Base-by-base conservation (phyloP, 2,888 invertebrate genomes). In the Lottia gigantea region DNA sequence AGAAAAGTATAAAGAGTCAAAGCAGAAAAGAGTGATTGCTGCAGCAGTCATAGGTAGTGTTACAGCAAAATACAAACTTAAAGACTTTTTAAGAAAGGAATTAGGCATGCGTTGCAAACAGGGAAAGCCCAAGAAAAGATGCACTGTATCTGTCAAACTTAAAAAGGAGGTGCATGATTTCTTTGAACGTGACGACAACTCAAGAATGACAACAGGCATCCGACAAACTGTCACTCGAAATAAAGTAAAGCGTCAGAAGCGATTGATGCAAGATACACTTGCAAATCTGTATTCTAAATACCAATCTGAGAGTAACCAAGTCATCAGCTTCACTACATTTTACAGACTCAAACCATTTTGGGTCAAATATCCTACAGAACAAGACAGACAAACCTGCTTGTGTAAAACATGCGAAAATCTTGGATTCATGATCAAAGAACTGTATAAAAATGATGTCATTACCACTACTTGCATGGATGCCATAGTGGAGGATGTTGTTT, bases 371-470 rank as follows among this genome's bases (percentile, higher is more conserved):
- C 67, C 72, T 14, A 67, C 68, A 62, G 66, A 70, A 14, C 64
- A 49, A 14, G 75, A 76, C 26, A 65, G 70, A 26, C 49, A 76
- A 15, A 76, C 75, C 26, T 74, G 76, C 47, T 66, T 74, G 11
- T 76, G 75, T 49, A 76, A 74, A 68, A 69, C 68, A 25, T 73
- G 73, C 64, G 73, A 74, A 46, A 76, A 75, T 46, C 25, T 64
- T 2, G 47, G 71, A 47, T 69, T 70, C 61, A 70, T 71, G 65
- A 71, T 70, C n/a, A 65, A 71, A 40, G 62, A 46, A 23, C 62
- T 75, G 23, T 45, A 62, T 7, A 62, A 46, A 47, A 64, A 64
- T 15, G 64, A 47, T n/a, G 68, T 65, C 14, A 61, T 75, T n/a
- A 46, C 68, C 14, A 72, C 69, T 26, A 19, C 66, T 26, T 31